phyloP scores from a whole-genome alignment of 2,113 vertebrate species.

The Lagenorhynchus albirostris region DNA sequence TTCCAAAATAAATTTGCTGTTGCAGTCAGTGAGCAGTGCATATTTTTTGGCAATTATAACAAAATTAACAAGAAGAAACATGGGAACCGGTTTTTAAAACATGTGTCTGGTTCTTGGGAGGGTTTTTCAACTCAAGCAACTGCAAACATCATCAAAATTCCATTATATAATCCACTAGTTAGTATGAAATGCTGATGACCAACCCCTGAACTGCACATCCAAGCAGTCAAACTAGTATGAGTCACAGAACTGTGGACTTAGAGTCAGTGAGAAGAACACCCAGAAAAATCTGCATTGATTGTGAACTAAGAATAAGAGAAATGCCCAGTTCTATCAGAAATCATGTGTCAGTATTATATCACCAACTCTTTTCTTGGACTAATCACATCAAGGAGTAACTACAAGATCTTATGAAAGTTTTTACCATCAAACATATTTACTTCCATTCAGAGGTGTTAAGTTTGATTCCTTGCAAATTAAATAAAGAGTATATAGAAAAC shows the following conservation, averaged over 20 bases:
- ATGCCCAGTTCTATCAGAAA: neutral
- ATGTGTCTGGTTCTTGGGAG: slow-evolving; percentile 35
- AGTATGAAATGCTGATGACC: slow-evolving; percentile 57
- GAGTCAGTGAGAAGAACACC: slow-evolving; percentile 13
- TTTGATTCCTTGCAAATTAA: neutral
- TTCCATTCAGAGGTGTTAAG: neutral
- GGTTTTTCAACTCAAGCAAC: slow-evolving; percentile 32
- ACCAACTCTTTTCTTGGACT: neutral
- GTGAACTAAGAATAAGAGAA: neutral
- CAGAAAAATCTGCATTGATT: slow-evolving; percentile 23
- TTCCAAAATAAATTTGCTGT: neutral
- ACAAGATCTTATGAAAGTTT: neutral
- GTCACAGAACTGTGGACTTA: slow-evolving; percentile 31
- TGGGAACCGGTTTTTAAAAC: slow-evolving; percentile 41
- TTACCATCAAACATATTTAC: neutral
- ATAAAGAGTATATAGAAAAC: neutral
- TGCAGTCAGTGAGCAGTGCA: neutral
- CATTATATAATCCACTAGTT: slow-evolving; percentile 50
- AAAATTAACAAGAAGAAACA: slow-evolving; percentile 33
- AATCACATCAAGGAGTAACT: neutral
- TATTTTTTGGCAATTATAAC: slow-evolving; percentile 1
- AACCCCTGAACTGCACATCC: slow-evolving; percentile 40
- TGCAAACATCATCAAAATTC: slow-evolving; percentile 72
- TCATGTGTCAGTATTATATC: neutral
- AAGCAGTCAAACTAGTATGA: slow-evolving; percentile 57